phyloP scores from a whole-genome alignment of 2,113 vertebrate genomes.

The Myocastor coypus region DNA sequence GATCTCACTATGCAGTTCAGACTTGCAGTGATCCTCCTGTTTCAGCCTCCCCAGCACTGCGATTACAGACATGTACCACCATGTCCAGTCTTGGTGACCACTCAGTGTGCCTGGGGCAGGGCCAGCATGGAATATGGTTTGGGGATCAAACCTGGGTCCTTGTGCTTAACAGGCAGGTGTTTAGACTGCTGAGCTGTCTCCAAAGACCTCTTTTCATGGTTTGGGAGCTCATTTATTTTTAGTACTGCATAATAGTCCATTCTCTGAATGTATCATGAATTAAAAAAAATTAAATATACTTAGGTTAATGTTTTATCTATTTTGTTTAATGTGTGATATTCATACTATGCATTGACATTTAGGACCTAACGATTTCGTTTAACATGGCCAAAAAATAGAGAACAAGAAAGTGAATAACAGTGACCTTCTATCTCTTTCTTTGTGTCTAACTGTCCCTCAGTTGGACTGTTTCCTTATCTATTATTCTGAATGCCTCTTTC shows the following conservation, averaged over 20 bases:
- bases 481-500: neutral
- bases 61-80: too few species aligned
- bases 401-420: neutral
- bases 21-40: too few species aligned
- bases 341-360: slow-evolving; percentile 10
- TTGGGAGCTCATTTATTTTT: neutral
- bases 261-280: neutral
- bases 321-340: slow-evolving; percentile 24
- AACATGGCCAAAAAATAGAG: slow-evolving; percentile 40
- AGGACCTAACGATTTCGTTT: slow-evolving; percentile 41
- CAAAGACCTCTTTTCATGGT: neutral
- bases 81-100: too few species aligned
- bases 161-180: too few species aligned
- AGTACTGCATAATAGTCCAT: neutral
- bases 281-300: slow-evolving; percentile 48
- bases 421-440: neutral
- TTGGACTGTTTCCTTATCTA: neutral
- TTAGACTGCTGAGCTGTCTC: too few species aligned
- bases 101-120: too few species aligned
- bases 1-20: too few species aligned
- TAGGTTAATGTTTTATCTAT: slow-evolving; percentile 43
- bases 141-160: too few species aligned
- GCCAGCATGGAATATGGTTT: too few species aligned
- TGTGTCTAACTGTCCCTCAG: neutral
- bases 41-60: too few species aligned